Conservation (phyloP, 2,113 vertebrate species). For the Camelus dromedarius region DNA sequence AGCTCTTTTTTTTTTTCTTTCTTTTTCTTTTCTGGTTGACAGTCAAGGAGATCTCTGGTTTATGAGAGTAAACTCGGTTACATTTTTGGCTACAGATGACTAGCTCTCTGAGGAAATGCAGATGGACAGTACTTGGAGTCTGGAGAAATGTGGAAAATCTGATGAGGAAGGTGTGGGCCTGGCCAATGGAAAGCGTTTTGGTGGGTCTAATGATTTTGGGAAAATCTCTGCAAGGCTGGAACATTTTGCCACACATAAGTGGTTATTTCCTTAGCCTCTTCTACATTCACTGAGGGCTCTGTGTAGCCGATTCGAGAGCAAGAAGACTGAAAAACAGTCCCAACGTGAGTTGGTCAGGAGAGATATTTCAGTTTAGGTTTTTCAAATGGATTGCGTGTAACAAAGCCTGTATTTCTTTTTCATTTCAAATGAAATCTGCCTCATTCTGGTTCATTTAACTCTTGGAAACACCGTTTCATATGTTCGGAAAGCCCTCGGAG, state of each 20-base stretch:
- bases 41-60: conserved; percentile 20
- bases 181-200: conserved; percentile 68
- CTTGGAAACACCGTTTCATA: conserved; percentile 79
- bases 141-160: conserved; percentile 74
- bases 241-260: conserved; percentile 82
- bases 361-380: conserved; percentile 66
- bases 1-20: not conserved
- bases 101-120: conserved; percentile 65
- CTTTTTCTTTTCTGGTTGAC: conserved; percentile 34
- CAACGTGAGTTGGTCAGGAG: conserved; percentile 41
- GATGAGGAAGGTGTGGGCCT: conserved; percentile 64
- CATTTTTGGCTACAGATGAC: conserved; percentile 55
- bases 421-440: conserved; percentile 76
- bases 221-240: conserved; percentile 81
- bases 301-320: conserved; percentile 25
- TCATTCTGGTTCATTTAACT: conserved; percentile 78
- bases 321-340: conserved; percentile 54
- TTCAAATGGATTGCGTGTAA: conserved; percentile 68
- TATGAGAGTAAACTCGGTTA: conserved; percentile 30
- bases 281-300: conserved; percentile 73
- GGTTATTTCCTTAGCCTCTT: conserved; percentile 81
- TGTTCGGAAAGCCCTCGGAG: conserved; percentile 78
- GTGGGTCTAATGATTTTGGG: conserved; percentile 80
- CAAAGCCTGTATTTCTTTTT: conserved; percentile 79
- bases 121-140: conserved; percentile 58